Conservation (phyloP, 2,797 vertebrate species). For the Rousettus madagascariensis region DNA sequence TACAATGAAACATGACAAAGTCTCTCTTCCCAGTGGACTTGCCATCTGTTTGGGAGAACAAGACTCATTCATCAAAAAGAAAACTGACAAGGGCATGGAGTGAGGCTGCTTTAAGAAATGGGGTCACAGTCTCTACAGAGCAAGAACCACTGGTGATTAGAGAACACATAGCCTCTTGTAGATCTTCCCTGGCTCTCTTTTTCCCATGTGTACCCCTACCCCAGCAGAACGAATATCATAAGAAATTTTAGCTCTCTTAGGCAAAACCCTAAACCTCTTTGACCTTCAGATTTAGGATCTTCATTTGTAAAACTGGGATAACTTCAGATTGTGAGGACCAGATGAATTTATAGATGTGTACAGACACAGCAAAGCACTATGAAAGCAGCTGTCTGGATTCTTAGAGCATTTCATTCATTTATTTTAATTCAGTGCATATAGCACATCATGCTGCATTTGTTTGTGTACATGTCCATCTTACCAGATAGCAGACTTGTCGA, state of each 20-base stretch:
- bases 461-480: background rate
- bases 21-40: conserved; percentile 35
- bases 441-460: background rate
- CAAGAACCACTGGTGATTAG: background rate
- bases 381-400: background rate
- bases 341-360: background rate
- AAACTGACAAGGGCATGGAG: background rate
- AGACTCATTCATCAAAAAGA: background rate
- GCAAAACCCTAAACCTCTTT: background rate
- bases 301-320: conserved; percentile 15
- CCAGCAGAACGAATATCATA: background rate
- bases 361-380: background rate
- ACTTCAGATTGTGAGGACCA: background rate
- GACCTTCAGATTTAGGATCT: background rate
- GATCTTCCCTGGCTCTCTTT: background rate
- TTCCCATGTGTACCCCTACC: background rate
- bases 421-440: background rate
- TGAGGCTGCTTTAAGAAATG: conserved; percentile 15
- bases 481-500: background rate
- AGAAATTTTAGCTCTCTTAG: background rate
- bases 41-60: conserved; percentile 15
- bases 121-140: background rate
- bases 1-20: conserved; percentile 18
- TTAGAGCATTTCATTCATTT: background rate
- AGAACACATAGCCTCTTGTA: background rate